These are phyloP conservation scores for Drepanosiphum platanoidis DNA, from an alignment of 2,888 invertebrate species.

Conservation along the genomic window DNA sequence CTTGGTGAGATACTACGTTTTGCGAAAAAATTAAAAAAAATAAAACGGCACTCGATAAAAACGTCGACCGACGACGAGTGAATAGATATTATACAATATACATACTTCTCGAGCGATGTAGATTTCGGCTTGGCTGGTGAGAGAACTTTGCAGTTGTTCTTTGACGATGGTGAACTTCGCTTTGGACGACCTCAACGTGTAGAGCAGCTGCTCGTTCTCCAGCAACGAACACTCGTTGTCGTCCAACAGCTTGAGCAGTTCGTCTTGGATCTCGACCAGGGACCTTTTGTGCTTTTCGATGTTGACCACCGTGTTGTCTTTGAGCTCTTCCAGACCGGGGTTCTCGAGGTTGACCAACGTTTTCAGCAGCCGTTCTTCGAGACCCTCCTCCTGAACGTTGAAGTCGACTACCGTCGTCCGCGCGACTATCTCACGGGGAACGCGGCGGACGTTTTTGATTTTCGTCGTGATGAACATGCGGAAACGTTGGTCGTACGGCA, in stretches of 20 bases:
- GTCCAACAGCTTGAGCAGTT: conserved; percentile 79
- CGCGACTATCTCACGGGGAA: conserved; percentile 86
- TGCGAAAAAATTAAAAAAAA: too few species aligned
- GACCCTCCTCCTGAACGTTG: conserved; percentile 86
- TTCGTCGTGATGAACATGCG: conserved; percentile 89
- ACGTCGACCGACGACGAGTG: too few species aligned
- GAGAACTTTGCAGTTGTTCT: conserved; percentile 81
- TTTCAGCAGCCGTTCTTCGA: conserved; percentile 87
- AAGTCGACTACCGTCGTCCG: conserved; percentile 91
- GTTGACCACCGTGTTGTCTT: conserved; percentile 81
- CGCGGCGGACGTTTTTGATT: conserved; percentile 87
- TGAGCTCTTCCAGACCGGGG: conserved; percentile 89
- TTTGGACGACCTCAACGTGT: conserved; percentile 85
- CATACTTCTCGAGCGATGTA: conserved; percentile 82
- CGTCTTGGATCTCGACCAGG: conserved; percentile 83
- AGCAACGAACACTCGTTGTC: conserved; percentile 81
- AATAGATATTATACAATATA: too few species aligned
- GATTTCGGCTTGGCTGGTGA: conserved; percentile 85
- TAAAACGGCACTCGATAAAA: too few species aligned
- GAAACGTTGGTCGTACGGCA: conserved; percentile 79
- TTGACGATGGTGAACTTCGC: conserved; percentile 82
- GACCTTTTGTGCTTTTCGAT: conserved; percentile 82
- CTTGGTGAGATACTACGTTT: too few species aligned
- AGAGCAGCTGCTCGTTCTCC: conserved; percentile 85
- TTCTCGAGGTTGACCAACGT: conserved; percentile 89